phyloP scores from a whole-genome alignment of 2,797 vertebrate genomes.

The Sphaeramia orbicularis region DNA sequence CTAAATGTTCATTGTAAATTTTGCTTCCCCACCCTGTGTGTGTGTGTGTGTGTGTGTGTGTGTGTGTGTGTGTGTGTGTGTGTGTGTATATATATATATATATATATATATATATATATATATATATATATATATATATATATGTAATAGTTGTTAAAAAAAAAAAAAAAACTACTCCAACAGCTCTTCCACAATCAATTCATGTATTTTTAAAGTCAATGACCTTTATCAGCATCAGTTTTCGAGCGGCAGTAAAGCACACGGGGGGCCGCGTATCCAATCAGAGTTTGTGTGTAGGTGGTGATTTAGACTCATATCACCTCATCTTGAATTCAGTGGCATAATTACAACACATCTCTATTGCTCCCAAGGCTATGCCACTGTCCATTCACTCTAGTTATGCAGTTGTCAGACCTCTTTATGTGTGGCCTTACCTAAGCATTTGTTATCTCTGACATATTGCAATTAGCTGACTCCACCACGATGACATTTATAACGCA shows the following conservation, averaged over 20 bases:
- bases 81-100: too few relatives aligned
- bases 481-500: slow-evolving; percentile 68
- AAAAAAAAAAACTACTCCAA: too few relatives aligned
- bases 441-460: slow-evolving; percentile 78
- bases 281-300: slow-evolving; percentile 19
- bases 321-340: slow-evolving; percentile 52
- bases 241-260: not conserved
- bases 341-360: slow-evolving; percentile 76
- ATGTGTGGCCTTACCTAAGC: slow-evolving; percentile 55
- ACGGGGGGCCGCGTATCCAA: slow-evolving; percentile 41
- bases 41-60: too few relatives aligned
- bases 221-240: slow-evolving; percentile 20
- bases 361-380: slow-evolving; percentile 48
- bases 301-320: slow-evolving; percentile 38
- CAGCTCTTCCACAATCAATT: not conserved
- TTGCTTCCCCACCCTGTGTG: too few relatives aligned
- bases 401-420: slow-evolving; percentile 70
- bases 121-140: too few relatives aligned
- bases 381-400: slow-evolving; percentile 75
- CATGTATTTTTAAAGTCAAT: not conserved
- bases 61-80: too few relatives aligned
- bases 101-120: too few relatives aligned
- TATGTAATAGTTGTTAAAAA: too few relatives aligned
- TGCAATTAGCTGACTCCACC: slow-evolving; percentile 78
- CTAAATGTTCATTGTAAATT: too few relatives aligned